These are phyloP conservation scores for Formica aserva DNA, from an alignment of 2,888 invertebrate genomes.

Conservation along the genomic window DNA sequence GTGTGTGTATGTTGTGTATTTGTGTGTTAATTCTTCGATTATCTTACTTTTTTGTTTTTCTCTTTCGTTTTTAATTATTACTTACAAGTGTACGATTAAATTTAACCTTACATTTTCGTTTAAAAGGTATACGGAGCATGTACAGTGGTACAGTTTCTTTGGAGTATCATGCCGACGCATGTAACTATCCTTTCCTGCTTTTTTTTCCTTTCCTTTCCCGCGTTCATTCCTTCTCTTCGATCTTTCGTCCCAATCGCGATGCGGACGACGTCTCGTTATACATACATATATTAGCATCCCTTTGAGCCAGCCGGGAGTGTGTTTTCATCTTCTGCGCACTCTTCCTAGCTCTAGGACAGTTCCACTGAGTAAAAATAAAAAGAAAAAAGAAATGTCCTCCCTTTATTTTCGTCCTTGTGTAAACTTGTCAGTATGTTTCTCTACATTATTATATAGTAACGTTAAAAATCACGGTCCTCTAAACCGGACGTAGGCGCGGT, in stretches of 20 bases:
- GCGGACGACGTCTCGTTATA: slow-evolving; percentile 23
- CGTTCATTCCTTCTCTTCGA: slow-evolving; percentile 30
- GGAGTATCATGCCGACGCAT: slow-evolving; percentile 78
- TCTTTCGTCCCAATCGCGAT: slow-evolving; percentile 32
- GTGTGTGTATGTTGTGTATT: slow-evolving; percentile 33
- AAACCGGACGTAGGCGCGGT: slow-evolving; percentile 74
- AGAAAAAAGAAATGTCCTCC: slow-evolving; percentile 18
- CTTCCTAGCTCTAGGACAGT: slow-evolving; percentile 46
- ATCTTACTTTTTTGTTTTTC: slow-evolving; percentile 68
- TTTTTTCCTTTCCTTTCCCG: background rate
- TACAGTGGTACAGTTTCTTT: slow-evolving; percentile 83
- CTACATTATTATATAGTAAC: slow-evolving; percentile 67
- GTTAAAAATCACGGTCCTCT: slow-evolving; percentile 72
- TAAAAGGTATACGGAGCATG: slow-evolving; percentile 82
- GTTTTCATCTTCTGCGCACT: slow-evolving; percentile 16
- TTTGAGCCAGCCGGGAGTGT: slow-evolving; percentile 56
- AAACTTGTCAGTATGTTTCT: slow-evolving; percentile 37
- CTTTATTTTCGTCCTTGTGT: slow-evolving; percentile 14
- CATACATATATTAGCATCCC: slow-evolving; percentile 12
- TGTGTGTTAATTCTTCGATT: slow-evolving; percentile 66
- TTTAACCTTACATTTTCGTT: slow-evolving; percentile 77
- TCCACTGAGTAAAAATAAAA: slow-evolving; percentile 49
- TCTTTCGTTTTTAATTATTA: slow-evolving; percentile 78
- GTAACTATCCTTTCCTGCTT: slow-evolving; percentile 40
- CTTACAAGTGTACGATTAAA: slow-evolving; percentile 82